These are phyloP conservation scores for Isaurus tuberculatus DNA, from an alignment of 92 coral and sea anemone species.

Conservation along the genomic window DNA sequence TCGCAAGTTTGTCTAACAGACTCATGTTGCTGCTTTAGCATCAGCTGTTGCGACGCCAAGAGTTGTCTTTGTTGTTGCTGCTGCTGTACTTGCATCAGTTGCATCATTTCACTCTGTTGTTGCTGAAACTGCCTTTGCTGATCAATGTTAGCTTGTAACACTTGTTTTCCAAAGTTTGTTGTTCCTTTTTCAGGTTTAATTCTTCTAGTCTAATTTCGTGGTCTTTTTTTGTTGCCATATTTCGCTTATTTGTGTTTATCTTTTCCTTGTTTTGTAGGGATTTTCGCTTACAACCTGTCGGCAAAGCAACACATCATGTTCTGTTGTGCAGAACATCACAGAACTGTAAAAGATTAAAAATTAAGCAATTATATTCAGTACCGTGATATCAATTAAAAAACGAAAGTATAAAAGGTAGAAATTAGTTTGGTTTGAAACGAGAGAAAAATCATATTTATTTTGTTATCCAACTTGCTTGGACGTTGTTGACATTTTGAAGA, in stretches of 20 bases:
- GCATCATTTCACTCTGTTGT: conserved; percentile 57
- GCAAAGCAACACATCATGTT: conserved; percentile 7
- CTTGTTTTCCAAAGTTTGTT: conserved; percentile 43
- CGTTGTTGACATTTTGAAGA: conserved; percentile 4
- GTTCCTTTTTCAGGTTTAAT: conserved; percentile 40
- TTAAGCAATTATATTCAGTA: neutral
- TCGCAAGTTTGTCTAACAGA: conserved; percentile 33
- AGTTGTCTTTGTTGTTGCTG: conserved; percentile 50
- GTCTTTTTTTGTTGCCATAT: conserved; percentile 34
- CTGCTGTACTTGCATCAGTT: conserved; percentile 50
- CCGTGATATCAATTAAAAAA: neutral
- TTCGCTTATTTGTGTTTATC: neutral
- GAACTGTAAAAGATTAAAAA: conserved; percentile 13
- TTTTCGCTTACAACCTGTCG: neutral
- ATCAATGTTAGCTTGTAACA: conserved; percentile 43
- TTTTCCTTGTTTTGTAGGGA: neutral
- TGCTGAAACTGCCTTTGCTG: conserved; percentile 61
- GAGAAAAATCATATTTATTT: neutral
- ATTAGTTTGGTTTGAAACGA: neutral
- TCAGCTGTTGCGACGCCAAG: conserved; percentile 48
- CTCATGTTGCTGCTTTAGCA: conserved; percentile 44
- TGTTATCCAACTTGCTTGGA: neutral
- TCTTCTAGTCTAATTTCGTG: conserved; percentile 49
- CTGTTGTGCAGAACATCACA: conserved; percentile 20
- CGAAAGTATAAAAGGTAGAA: neutral